Conservation (phyloP, 2,113 vertebrate genomes). For the Sebastes fasciatus region DNA sequence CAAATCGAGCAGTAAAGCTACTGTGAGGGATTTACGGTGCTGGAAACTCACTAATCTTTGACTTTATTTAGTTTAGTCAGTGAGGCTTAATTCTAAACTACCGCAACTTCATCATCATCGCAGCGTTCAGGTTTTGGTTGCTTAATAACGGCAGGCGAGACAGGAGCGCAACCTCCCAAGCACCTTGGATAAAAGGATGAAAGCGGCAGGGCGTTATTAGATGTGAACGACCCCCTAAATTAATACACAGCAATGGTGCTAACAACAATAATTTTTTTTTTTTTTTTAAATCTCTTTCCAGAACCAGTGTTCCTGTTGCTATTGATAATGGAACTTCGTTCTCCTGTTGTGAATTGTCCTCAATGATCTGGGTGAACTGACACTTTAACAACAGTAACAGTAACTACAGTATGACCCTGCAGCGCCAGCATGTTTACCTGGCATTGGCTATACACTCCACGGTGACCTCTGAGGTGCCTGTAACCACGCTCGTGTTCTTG, state of each 20-base stretch:
- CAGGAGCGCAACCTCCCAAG: too few relatives aligned
- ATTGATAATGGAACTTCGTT: neutral
- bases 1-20: too few relatives aligned
- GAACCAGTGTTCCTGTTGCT: neutral
- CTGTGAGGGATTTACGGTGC: too few relatives aligned
- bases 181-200: too few relatives aligned
- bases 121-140: too few relatives aligned
- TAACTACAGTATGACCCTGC: neutral
- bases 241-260: neutral
- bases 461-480: slow-evolving; percentile 93
- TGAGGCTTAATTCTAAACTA: too few relatives aligned
- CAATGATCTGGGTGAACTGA: neutral
- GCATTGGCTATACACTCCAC: slow-evolving; percentile 98
- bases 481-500: slow-evolving; percentile 94
- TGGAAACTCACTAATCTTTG: too few relatives aligned
- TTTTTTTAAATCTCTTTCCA: neutral
- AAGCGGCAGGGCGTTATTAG: too few relatives aligned
- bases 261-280: neutral
- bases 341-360: neutral
- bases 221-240: too few relatives aligned
- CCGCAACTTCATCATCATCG: too few relatives aligned
- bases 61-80: too few relatives aligned
- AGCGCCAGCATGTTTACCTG: slow-evolving; percentile 81
- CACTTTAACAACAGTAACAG: neutral
- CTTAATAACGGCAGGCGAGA: too few relatives aligned